These are phyloP conservation scores for Sinella curviseta DNA, from an alignment of 1,140 invertebrate species.

Conservation along the genomic window DNA sequence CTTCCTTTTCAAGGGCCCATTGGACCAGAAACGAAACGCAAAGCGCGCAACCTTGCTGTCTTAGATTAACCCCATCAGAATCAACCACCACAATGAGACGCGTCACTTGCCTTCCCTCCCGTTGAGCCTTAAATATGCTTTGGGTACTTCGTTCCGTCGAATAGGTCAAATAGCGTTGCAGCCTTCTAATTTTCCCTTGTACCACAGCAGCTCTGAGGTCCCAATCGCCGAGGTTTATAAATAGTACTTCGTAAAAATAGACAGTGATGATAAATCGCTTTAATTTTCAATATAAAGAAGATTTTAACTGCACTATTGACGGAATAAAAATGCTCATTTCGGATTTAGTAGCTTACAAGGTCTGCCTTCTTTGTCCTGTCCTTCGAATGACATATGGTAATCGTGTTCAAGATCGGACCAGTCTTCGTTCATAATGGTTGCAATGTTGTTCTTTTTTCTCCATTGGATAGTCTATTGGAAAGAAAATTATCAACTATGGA, in stretches of 20 bases:
- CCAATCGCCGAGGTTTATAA: background rate
- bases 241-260: background rate
- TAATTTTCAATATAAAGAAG: background rate
- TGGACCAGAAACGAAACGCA: background rate
- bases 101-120: background rate
- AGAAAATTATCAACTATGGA: background rate
- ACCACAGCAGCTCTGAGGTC: background rate
- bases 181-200: background rate
- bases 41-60: background rate
- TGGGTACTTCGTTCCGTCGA: background rate
- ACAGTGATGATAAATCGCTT: background rate
- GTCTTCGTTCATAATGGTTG: background rate
- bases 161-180: background rate
- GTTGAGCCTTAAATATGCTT: background rate
- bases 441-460: background rate
- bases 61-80: background rate
- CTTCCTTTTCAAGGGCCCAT: background rate
- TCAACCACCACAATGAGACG: background rate
- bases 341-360: no score
- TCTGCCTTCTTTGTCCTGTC: background rate
- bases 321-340: no score
- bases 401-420: slow-evolving; percentile 9
- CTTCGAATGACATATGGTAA: background rate
- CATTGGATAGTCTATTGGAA: background rate
- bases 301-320: background rate